These are phyloP conservation scores for Harpalus rufipes DNA, from an alignment of 2,888 invertebrate species.

Conservation along the genomic window DNA sequence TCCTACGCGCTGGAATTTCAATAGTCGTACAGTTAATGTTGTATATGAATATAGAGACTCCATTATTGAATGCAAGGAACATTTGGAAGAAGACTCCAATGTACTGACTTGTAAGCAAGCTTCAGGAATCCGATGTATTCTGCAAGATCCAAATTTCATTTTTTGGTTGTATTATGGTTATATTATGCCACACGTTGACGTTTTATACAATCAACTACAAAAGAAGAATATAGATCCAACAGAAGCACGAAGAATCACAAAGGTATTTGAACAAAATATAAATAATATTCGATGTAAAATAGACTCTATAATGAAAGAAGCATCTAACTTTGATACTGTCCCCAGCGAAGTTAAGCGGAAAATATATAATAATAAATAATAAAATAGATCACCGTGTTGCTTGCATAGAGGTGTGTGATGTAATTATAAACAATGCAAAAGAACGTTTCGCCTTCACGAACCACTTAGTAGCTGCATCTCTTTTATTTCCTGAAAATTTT, in stretches of 20 bases:
- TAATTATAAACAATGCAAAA: constrained; percentile 17
- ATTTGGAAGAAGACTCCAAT: constrained; percentile 68
- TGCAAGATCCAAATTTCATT: constrained; percentile 56
- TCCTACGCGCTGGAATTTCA: constrained; percentile 66
- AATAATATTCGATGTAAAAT: constrained; percentile 22
- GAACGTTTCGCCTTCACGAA: constrained; percentile 16
- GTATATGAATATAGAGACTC: constrained; percentile 69
- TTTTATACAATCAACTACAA: constrained; percentile 67
- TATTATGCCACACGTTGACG: constrained; percentile 68
- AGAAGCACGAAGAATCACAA: constrained; percentile 11
- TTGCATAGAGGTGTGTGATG: constrained; percentile 14
- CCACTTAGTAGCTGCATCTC: not conserved
- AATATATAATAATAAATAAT: not conserved
- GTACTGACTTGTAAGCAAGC: constrained; percentile 63
- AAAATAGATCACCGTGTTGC: not conserved
- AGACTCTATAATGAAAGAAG: constrained; percentile 9
- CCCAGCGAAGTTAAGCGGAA: not conserved
- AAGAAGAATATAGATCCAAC: constrained; percentile 42
- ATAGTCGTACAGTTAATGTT: constrained; percentile 66
- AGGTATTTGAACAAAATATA: constrained; percentile 47
- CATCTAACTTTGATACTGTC: not conserved
- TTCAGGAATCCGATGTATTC: not conserved
- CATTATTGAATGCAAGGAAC: constrained; percentile 70
- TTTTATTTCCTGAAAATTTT: not conserved
- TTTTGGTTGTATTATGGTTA: constrained; percentile 69